Evolutionary conservation across 1,140 invertebrate species (phyloP), one percentile per base, ranked within the genome.

Genomic region (Megalonaias nervosa): DNA sequence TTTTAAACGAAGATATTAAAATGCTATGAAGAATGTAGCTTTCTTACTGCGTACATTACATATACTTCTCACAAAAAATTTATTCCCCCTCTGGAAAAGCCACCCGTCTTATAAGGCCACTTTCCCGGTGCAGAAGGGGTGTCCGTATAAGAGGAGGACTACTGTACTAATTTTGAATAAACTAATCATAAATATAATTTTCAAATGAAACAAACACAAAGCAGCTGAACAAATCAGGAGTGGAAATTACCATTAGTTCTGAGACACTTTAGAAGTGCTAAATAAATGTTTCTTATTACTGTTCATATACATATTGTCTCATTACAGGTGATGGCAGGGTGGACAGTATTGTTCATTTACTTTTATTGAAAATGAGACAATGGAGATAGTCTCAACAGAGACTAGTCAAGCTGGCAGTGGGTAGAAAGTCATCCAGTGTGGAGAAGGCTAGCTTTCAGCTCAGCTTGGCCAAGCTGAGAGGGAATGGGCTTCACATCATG

Each of bases 301-400:
- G 12, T 38, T 26, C 19, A 67, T 56, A 71, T 23, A 15, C 15
- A 23, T 19, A n/a, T 62, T 60, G 61, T 14, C 57, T 55, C 57
- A 21, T 62, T 71, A n/a, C 48, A 82, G 75, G 81, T 68, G 78
- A 82, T 80, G 81, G 81, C 55, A 17, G 76, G 17, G 80, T 75
- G 67, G 78, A 82, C 77, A 80, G 56, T 82, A 80, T 67, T 82
- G 77, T 21, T 65, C 78, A 11, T 82, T 78, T 56, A 77, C 74
- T 17, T 60, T 75, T 21, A 82, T 80, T 69, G 78, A 80, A 17
- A 48, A 80, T 16, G 60, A 21, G 1, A 56, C 61, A 17, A 79
- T 77, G 19, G 31, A 72, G 31, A 77, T 82, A n/a, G 16, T 80
- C 21, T 58, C 55, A 14, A 26, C 75, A 11, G 48, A 38, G 1